Evolutionary conservation across 2,797 vertebrate genomes (phyloP).

Genomic region (Paedocypris micromegethes): DNA sequence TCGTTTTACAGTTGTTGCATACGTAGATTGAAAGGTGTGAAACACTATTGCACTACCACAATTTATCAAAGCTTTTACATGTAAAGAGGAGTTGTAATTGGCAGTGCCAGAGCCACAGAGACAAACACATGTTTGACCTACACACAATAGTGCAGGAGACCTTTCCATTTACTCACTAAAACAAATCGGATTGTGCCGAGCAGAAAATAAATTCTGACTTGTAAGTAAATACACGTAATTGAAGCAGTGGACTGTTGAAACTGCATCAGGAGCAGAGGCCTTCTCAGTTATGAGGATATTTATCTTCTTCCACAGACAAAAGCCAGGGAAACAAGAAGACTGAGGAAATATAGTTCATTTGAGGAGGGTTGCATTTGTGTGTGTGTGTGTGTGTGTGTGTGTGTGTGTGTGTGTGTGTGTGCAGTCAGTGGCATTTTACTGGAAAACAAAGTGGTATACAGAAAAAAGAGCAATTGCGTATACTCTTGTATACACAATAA

Average conservation of each 20-base stretch:
- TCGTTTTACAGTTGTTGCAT: conserved; percentile 49
- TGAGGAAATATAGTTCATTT: conserved; percentile 18
- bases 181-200: conserved; percentile 60
- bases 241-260: conserved; percentile 70
- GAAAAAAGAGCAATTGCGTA: too few relatives aligned
- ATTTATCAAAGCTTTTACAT: conserved; percentile 63
- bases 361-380: conserved; percentile 50
- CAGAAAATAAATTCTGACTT: conserved; percentile 67
- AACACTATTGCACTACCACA: conserved; percentile 33
- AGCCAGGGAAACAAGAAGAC: conserved; percentile 50
- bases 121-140: conserved; percentile 47
- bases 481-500: too few relatives aligned
- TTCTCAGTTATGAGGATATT: conserved; percentile 67
- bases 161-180: conserved; percentile 63
- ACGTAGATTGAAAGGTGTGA: conserved; percentile 13
- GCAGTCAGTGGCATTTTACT: too few relatives aligned
- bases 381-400: conserved; percentile 24
- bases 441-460: too few relatives aligned
- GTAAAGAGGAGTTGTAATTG: conserved; percentile 55
- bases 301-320: conserved; percentile 67
- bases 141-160: conserved; percentile 52
- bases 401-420: conserved; percentile 18
- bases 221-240: conserved; percentile 72
- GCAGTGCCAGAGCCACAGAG: conserved; percentile 48
- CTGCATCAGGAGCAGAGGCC: conserved; percentile 60